A percentile compares a stretch with the other conserved stretches of the same genome.
phyloP scores from a whole-genome alignment of 2,888 invertebrate genomes.

The Orgyia antiqua region DNA sequence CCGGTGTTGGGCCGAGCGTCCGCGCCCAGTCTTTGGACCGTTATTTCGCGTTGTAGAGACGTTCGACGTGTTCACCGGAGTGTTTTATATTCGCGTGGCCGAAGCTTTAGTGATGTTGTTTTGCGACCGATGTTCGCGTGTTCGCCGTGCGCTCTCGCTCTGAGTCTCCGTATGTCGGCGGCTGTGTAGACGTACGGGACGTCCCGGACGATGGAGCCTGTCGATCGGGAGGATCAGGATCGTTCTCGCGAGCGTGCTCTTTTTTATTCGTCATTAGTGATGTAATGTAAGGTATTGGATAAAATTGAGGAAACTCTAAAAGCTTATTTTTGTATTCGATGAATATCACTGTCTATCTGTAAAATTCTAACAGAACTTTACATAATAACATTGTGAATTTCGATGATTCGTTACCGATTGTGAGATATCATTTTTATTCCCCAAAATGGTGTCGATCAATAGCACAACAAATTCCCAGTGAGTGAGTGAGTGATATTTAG shows the following conservation, averaged over 20 bases:
- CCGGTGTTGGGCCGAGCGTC: conserved; percentile 43
- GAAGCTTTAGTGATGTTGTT: conserved; percentile 71
- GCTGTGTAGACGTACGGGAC: conserved; percentile 43
- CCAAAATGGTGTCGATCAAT: conserved; percentile 66
- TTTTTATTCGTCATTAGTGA: conserved; percentile 66
- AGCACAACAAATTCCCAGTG: conserved; percentile 38
- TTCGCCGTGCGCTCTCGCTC: conserved; percentile 54
- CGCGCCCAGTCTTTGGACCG: conserved; percentile 50
- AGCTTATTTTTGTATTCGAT: conserved; percentile 77
- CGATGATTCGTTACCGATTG: conserved; percentile 44
- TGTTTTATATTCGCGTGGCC: conserved; percentile 71
- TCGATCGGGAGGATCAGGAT: conserved; percentile 55
- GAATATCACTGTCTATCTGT: conserved; percentile 68
- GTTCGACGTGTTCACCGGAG: conserved; percentile 59
- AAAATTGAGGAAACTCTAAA: conserved; percentile 72
- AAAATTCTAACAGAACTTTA: conserved; percentile 59
- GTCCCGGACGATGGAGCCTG: conserved; percentile 48
- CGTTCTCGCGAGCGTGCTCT: conserved; percentile 62
- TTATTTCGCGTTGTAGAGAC: conserved; percentile 55
- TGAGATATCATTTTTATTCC: conserved; percentile 69
- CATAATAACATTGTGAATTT: conserved; percentile 40
- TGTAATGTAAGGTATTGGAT: conserved; percentile 69
- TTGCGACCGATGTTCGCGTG: conserved; percentile 69
- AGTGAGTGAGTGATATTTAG: conserved; percentile 60
- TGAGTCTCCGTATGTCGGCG: conserved; percentile 42